Conservation (phyloP, 2,113 vertebrate genomes). For the Grallaria varia region DNA sequence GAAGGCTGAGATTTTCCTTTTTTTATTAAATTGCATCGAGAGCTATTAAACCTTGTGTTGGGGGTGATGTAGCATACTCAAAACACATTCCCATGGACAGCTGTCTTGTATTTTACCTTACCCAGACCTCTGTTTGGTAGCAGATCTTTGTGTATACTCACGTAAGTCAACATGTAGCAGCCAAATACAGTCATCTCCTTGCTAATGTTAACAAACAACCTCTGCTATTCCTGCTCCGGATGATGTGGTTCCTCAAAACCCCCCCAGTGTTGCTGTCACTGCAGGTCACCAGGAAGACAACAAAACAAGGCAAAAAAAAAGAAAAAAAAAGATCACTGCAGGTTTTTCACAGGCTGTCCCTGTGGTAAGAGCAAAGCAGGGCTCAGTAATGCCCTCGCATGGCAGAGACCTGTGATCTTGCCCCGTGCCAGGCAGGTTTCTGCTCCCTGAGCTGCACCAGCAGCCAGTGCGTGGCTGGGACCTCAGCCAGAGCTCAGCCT, state of each 20-base stretch:
- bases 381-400: background rate
- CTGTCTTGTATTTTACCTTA: background rate
- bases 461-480: background rate
- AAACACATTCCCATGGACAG: background rate
- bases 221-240: background rate
- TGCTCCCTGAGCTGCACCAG: background rate
- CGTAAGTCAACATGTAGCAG: background rate
- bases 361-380: background rate
- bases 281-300: background rate
- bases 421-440: rapidly evolving
- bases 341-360: background rate
- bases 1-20: background rate
- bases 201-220: background rate
- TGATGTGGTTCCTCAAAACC: rapidly evolving
- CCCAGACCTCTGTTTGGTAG: rapidly evolving
- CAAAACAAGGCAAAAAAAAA: too few relatives aligned
- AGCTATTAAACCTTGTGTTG: background rate
- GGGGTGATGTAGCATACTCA: background rate
- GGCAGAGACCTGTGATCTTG: background rate
- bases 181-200: background rate
- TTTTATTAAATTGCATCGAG: background rate
- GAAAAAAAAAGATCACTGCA: too few relatives aligned
- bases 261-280: rapidly evolving
- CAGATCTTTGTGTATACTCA: background rate
- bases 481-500: background rate